phyloP scores from a whole-genome alignment of 2,797 vertebrate species.

The Pangasius macronema region DNA sequence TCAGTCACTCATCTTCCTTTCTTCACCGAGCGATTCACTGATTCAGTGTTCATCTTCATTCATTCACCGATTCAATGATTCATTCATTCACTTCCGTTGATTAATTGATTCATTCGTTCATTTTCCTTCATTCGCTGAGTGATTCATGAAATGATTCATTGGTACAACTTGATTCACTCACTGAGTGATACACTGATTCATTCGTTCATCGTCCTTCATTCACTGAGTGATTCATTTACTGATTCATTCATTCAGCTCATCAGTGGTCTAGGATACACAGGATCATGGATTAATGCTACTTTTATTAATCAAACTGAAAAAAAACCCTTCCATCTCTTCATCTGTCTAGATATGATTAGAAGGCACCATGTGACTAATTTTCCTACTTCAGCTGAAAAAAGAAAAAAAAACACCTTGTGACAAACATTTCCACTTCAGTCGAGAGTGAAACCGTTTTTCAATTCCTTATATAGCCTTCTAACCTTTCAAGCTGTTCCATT shows the following conservation, averaged over 20 bases:
- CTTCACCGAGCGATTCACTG: background rate
- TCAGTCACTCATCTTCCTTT: background rate
- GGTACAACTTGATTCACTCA: background rate
- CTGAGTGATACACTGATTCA: background rate
- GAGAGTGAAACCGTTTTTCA: background rate
- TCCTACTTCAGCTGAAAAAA: background rate
- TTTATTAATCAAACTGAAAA: background rate
- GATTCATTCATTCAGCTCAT: background rate
- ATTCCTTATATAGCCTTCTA: background rate
- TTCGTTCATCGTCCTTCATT: no score
- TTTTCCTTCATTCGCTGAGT: background rate
- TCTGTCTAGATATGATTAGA: background rate
- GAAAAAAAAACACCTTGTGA: background rate
- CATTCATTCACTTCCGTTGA: background rate
- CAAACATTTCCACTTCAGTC: background rate
- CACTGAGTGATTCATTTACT: background rate
- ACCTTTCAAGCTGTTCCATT: background rate
- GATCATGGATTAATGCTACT: background rate
- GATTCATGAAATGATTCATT: background rate
- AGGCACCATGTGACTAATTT: no score
- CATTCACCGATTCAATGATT: background rate
- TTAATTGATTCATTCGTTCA: background rate
- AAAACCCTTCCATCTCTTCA: background rate
- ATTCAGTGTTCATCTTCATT: background rate
- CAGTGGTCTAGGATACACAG: background rate